Evolutionary conservation across 2,113 vertebrate genomes (phyloP).

Genomic region (Serinus canaria): DNA sequence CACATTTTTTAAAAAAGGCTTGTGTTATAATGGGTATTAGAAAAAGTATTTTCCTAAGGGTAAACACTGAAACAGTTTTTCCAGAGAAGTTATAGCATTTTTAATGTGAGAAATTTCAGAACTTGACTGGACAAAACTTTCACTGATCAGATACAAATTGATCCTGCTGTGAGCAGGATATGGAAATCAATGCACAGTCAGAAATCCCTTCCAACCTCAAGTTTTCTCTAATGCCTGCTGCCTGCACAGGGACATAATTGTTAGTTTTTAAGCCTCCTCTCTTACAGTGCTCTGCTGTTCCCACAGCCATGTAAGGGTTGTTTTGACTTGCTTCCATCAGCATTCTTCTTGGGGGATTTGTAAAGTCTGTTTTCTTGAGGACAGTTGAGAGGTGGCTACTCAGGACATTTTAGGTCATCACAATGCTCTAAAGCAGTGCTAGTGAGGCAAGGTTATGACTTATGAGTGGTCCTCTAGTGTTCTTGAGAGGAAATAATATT

Average conservation of each 20-base stretch:
- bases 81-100: neutral
- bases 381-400: neutral
- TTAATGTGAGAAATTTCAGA: neutral
- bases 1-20: neutral
- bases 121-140: neutral
- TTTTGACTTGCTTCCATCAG: neutral
- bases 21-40: neutral
- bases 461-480: neutral
- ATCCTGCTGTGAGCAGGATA: neutral
- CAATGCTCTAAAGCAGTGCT: neutral
- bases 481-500: neutral
- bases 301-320: neutral
- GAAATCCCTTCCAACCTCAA: neutral
- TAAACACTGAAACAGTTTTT: neutral
- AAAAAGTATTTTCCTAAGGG: neutral
- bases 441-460: neutral
- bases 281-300: neutral
- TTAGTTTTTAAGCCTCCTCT: neutral
- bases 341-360: neutral
- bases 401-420: neutral
- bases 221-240: neutral
- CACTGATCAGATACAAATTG: neutral
- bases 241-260: neutral
- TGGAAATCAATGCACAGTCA: neutral
- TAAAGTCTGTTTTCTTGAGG: neutral